phyloP scores from a whole-genome alignment of 2,797 vertebrate species.

The Siniperca undulata region DNA sequence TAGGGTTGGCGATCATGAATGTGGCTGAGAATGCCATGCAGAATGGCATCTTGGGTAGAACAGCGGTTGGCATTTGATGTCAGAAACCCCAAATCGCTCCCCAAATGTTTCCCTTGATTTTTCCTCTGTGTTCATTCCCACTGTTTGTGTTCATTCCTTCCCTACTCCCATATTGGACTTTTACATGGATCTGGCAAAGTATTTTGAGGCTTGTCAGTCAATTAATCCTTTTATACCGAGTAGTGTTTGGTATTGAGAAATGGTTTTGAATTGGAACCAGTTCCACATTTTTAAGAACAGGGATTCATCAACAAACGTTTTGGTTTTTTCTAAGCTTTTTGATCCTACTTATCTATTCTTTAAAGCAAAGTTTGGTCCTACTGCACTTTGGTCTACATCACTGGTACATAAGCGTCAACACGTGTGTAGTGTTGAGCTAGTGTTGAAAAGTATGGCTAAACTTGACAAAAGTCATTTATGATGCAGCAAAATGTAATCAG shows the following conservation, averaged over 20 bases:
- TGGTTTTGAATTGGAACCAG: conserved; percentile 27
- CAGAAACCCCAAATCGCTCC: conserved; percentile 69
- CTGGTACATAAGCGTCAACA: background rate
- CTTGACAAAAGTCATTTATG: no score
- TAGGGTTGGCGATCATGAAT: conserved; percentile 67
- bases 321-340: background rate
- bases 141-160: conserved; percentile 25
- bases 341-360: background rate
- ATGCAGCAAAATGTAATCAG: no score
- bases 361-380: background rate
- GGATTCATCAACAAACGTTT: background rate
- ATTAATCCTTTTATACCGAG: conserved; percentile 20
- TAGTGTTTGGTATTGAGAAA: conserved; percentile 7
- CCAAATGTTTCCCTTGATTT: conserved; percentile 58
- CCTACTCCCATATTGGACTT: conserved; percentile 42
- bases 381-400: background rate
- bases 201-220: conserved; percentile 28
- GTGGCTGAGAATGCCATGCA: conserved; percentile 65
- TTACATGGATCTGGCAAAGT: conserved; percentile 1
- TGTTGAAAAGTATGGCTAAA: no score
- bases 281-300: background rate
- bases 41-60: conserved; percentile 71
- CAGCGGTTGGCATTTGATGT: conserved; percentile 65
- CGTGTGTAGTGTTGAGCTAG: no score
- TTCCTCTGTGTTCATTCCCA: conserved; percentile 43